Evolutionary conservation across 2,113 vertebrate genomes (phyloP), one percentile per base, ranked within the genome.

Genomic region (Sorex fumeus): DNA sequence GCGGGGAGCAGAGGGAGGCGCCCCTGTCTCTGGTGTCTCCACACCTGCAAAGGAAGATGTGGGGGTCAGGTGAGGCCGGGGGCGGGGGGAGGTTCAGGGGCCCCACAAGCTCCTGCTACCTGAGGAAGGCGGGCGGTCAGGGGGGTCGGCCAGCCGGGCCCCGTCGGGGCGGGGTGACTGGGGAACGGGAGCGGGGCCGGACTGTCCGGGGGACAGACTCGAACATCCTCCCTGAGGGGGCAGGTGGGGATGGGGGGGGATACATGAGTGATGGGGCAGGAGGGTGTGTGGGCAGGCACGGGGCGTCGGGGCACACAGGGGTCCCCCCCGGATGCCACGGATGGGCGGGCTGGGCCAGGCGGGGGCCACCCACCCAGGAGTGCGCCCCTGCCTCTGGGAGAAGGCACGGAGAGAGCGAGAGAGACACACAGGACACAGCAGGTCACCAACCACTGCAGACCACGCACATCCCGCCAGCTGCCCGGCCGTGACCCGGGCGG

Each of bases 381-480:
- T 4, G 64, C 69, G 83, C 90, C 75, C 87, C 57, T 93, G 93
- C 81, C 80, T 95, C 89, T 91, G 84, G 19, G 72, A 77, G 88
- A 95, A 95, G 93, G 94, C 87, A 90, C 86, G 36, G 64, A 96
- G 93, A 86, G 82, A 91, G 94, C 88, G n/a, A 78, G 67, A 78
- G 67, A 96, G 90, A 62, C 83, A 91, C 95, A 97, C 95, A 76
- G 72, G 93, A 83, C 96, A 95, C 95, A 93, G 28, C 91, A 90
- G 57, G 93, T 95, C 95, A 96, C 96, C 96, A 96, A 93, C 91
- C 94, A 95, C 96, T 93, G 95, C 88, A 88, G 92, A 95, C 94
- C 96, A 97, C 93, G 94, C 96, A 97, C 96, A 13, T 94, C 96
- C 96, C 96, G 95, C 90, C 93, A 95, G 96, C 96, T 92, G 92